Conservation (phyloP, 2,797 vertebrate genomes). For the Megalops cyprinoides region DNA sequence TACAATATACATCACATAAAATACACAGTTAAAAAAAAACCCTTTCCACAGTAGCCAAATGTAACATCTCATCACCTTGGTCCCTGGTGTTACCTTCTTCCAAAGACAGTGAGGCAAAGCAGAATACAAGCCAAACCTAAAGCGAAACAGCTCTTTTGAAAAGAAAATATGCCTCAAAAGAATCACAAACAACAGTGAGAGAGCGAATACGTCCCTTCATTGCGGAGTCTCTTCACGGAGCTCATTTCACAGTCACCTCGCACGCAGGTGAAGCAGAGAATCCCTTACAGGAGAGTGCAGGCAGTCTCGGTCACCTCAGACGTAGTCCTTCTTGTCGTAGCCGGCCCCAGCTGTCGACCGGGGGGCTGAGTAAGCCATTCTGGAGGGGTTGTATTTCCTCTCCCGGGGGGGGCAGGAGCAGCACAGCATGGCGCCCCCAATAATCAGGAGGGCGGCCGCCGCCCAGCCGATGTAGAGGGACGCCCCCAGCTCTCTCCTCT, state of each 20-base stretch:
- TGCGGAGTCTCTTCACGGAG: slow-evolving; percentile 67
- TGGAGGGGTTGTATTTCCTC: slow-evolving; percentile 77
- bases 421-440: slow-evolving; percentile 89
- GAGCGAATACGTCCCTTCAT: slow-evolving; percentile 67
- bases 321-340: slow-evolving; percentile 93
- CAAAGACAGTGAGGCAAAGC: neutral
- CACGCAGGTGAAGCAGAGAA: neutral
- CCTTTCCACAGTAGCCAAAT: slow-evolving; percentile 6
- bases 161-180: neutral
- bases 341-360: slow-evolving; percentile 70
- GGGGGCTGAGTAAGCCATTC: slow-evolving; percentile 85
- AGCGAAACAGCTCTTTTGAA: neutral
- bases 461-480: slow-evolving; percentile 91
- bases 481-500: slow-evolving; percentile 85
- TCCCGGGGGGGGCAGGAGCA: slow-evolving; percentile 87
- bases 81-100: neutral
- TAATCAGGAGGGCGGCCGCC: slow-evolving; percentile 75
- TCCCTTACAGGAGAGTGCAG: neutral
- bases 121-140: neutral
- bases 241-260: slow-evolving; percentile 18
- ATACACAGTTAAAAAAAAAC: neutral
- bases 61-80: neutral
- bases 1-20: slow-evolving; percentile 1
- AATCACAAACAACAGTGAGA: slow-evolving; percentile 14
- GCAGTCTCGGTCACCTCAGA: slow-evolving; percentile 62